phyloP scores from a whole-genome alignment of 2,797 vertebrate species.

The Jordanella pulchra region DNA sequence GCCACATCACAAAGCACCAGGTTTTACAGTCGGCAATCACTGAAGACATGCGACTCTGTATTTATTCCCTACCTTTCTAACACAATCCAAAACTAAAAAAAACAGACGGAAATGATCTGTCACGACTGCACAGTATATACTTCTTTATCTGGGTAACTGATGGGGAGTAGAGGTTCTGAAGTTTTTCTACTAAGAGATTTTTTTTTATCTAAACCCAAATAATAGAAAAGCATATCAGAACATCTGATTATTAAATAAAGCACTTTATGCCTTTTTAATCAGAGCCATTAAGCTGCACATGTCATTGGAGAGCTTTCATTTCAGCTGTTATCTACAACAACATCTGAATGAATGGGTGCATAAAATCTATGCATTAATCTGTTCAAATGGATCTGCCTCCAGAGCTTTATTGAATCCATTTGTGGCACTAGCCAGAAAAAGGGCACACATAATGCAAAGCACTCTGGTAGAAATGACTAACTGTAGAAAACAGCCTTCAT shows the following conservation, averaged over 20 bases:
- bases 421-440: neutral
- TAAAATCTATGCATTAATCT: neutral
- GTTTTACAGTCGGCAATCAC: slow-evolving; percentile 19
- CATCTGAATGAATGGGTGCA: neutral
- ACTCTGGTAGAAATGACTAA: neutral
- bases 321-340: neutral
- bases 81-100: slow-evolving; percentile 54
- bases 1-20: slow-evolving; percentile 10
- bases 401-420: neutral
- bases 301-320: neutral
- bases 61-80: slow-evolving; percentile 48
- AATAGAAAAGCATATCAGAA: neutral
- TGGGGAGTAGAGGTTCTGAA: slow-evolving; percentile 46
- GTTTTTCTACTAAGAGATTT: slow-evolving; percentile 10
- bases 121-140: slow-evolving; percentile 28
- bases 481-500: neutral
- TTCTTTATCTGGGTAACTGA: slow-evolving; percentile 12
- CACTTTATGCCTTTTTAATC: slow-evolving; percentile 22
- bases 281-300: slow-evolving; percentile 12
- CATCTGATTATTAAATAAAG: neutral
- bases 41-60: slow-evolving; percentile 24
- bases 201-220: neutral
- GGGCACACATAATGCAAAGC: neutral
- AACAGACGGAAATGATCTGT: slow-evolving; percentile 46
- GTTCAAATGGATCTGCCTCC: neutral